A percentile compares a stretch with the other conserved stretches of the same genome.
These are phyloP conservation scores for Pocillopora verrucosa DNA, from an alignment of 64 coral and sea anemone genomes.

Conservation along the genomic window DNA sequence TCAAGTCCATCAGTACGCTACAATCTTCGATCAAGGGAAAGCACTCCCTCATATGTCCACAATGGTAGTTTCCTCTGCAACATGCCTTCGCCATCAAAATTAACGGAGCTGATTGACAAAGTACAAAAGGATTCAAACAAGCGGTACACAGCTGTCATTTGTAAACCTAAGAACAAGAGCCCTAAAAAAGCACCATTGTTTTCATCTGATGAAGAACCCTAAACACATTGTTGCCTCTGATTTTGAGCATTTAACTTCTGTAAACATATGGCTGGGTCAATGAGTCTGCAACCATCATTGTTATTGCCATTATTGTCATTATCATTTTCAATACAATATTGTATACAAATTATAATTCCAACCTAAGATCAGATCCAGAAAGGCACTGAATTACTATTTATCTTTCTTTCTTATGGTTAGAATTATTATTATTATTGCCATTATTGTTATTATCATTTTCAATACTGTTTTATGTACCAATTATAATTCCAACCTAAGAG, in stretches of 20 bases:
- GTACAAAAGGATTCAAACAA: conserved; percentile 39
- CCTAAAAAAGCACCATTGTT: conserved; percentile 50
- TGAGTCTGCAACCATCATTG: not conserved
- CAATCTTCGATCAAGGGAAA: conserved; percentile 71
- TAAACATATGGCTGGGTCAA: not conserved
- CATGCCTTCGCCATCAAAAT: conserved; percentile 77
- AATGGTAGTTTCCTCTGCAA: conserved; percentile 54
- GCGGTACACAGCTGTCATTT: conserved; percentile 63
- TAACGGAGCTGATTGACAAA: conserved; percentile 63
- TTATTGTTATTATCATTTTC: too few species aligned
- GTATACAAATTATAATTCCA: too few species aligned
- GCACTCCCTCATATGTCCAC: conserved; percentile 30
- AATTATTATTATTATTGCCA: too few species aligned
- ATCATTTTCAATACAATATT: too few species aligned
- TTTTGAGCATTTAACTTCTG: not conserved
- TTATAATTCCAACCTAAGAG: too few species aligned
- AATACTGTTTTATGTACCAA: too few species aligned
- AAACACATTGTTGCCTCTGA: not conserved
- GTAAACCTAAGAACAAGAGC: conserved; percentile 25
- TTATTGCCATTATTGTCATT: too few species aligned
- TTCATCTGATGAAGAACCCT: conserved; percentile 91
- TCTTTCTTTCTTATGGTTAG: too few species aligned
- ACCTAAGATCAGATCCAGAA: too few species aligned
- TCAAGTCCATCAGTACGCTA: conserved; percentile 62
- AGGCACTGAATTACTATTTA: too few species aligned